Evolutionary conservation across 2,797 vertebrate genomes (phyloP), one percentile per base, ranked within the genome.

Genomic region (Anguilla obscura): DNA sequence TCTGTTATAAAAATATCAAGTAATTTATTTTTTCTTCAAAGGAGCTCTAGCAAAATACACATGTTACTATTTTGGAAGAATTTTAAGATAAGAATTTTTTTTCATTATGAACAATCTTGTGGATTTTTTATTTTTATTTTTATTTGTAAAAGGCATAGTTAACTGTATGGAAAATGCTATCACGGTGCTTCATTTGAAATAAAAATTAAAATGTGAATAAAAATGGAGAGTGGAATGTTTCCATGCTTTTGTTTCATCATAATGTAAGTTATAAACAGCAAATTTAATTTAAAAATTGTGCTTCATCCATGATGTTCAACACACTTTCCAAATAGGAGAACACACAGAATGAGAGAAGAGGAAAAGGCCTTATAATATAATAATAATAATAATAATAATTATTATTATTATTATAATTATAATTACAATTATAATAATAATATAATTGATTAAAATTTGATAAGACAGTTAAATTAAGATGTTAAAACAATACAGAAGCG

Each of bases 21-120:
- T 96, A 96, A 96, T 96, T 96, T 96, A 96, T 96, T 96, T 94
- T 94, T 86, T 89, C 89, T 93, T 91, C 91, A 92, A 91, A 92
- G 88, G 92, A 93, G 92, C 90, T 94, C 90, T 94, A 93, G 92
- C 89, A 92, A 91, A 90, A 90, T 90, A 33, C 90, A 89, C 89
- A 93, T 94, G 87, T 94, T 93, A 90, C 91, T 93, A 86, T 90
- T 87, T 85, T 89, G 92, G 88, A 89, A 92, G 94, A 93, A 91
- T 93, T 79, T 93, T 94, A 93, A 92, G 89, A 94, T 85, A 85
- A 91, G 91, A 92, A 3, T 40, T 40, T 94, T 45, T 95, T 94
- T 85, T 91, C 90, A 91, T 92, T 91, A 86, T 92, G 90, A 92
- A 91, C 88, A 88, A 33, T 8, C 50, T 6, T 27, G 91, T 71